Evolutionary conservation across 2,888 invertebrate species (phyloP).

Genomic region (Himalopsyche kuldschensis): DNA sequence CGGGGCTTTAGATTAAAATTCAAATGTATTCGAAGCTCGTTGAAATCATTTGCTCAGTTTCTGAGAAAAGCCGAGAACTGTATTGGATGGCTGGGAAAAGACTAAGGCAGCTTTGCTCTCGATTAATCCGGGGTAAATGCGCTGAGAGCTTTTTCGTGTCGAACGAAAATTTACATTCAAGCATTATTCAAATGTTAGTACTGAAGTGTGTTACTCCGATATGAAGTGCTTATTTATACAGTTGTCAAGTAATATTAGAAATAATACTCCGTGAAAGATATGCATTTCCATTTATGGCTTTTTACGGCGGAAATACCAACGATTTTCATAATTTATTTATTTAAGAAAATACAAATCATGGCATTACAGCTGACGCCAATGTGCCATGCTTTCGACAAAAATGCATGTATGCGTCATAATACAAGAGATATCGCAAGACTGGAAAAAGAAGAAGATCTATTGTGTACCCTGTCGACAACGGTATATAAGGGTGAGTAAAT

Average conservation of each 20-base stretch:
- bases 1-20: background rate
- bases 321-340: no score
- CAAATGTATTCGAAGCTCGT: background rate
- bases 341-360: no score
- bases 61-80: background rate
- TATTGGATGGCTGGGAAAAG: background rate
- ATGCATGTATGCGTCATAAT: no score
- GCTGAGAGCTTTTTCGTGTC: background rate
- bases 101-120: background rate
- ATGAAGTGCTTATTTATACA: background rate
- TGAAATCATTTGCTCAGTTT: background rate
- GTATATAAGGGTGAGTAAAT: no score
- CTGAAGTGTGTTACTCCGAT: background rate
- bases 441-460: no score
- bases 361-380: no score
- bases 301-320: no score
- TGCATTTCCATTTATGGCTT: no score
- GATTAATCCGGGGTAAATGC: background rate
- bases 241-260: background rate
- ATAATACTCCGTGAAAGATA: background rate
- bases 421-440: no score
- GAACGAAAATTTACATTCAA: background rate
- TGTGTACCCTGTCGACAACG: no score
- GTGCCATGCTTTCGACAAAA: no score
- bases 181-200: background rate